Percentiles rank a stretch among this genome's conserved stretches.
phyloP scores from a whole-genome alignment of 2,113 vertebrate genomes.

The Lathamus discolor region DNA sequence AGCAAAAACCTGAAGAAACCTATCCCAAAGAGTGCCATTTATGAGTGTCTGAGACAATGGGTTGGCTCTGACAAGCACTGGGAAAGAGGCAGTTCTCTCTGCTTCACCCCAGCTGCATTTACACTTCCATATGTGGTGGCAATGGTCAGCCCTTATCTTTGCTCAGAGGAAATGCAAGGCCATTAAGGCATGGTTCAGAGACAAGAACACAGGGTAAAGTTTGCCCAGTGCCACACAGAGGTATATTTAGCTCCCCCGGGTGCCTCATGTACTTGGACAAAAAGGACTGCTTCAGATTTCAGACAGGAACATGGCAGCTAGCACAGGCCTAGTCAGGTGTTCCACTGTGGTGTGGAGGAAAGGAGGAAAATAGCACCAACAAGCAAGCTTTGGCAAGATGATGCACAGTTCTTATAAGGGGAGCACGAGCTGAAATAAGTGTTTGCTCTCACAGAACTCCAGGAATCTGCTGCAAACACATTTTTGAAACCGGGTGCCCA shows the following conservation, averaged over 20 bases:
- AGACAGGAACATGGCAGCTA: neutral
- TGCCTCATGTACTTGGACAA: neutral
- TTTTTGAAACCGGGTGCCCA: neutral
- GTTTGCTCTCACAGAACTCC: neutral
- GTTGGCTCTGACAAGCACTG: neutral
- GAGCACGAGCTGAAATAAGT: neutral
- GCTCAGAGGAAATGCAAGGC: neutral
- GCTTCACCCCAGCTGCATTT: neutral
- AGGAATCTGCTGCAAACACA: fast-evolving
- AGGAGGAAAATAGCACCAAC: neutral
- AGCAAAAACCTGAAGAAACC: neutral
- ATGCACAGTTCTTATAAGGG: neutral
- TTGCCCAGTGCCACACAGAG: neutral
- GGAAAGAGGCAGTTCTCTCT: neutral
- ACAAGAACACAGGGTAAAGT: neutral
- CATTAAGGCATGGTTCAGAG: neutral
- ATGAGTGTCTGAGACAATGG: neutral
- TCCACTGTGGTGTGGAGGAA: neutral
- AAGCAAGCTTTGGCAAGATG: neutral
- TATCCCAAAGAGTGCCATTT: neutral
- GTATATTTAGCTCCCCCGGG: neutral
- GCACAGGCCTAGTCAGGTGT: neutral
- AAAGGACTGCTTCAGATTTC: neutral
- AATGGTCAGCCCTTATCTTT: neutral
- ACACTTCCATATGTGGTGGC: fast-evolving